Conservation (phyloP, 2,113 vertebrate genomes). For the Takifugu bimaculatus region DNA sequence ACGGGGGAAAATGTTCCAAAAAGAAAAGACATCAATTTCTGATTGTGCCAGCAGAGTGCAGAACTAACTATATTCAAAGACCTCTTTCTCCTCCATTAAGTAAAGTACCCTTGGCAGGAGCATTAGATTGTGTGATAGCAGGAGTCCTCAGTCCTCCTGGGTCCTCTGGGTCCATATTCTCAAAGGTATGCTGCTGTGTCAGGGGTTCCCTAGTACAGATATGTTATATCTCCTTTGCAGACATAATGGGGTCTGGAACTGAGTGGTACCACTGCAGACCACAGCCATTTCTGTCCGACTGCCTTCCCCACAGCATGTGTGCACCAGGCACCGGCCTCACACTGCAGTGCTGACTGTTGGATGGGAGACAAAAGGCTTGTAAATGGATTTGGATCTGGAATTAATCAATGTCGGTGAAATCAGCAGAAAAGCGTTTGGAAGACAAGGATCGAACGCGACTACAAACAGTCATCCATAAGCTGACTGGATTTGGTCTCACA, state of each 20-base stretch:
- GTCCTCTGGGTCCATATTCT: conserved; percentile 15
- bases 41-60: conserved; percentile 19
- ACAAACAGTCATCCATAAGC: neutral
- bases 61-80: conserved; percentile 46
- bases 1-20: conserved; percentile 11
- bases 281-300: conserved; percentile 59
- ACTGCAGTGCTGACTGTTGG: conserved; percentile 5
- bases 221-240: conserved; percentile 37
- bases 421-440: neutral
- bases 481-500: neutral
- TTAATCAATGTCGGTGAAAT: conserved; percentile 14
- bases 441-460: neutral
- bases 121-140: conserved; percentile 50
- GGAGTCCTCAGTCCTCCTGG: conserved; percentile 36
- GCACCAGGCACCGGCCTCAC: conserved; percentile 55
- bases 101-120: conserved; percentile 38
- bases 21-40: conserved; percentile 4
- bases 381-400: conserved; percentile 20
- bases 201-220: conserved; percentile 42
- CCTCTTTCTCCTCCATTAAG: conserved; percentile 46
- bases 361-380: conserved; percentile 43
- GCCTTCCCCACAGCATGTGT: conserved; percentile 27
- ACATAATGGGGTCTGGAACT: conserved; percentile 55
- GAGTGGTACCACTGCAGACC: conserved; percentile 58
- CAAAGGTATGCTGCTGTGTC: conserved; percentile 27